phyloP scores from a whole-genome alignment of 2,113 vertebrate genomes.

The Sceloporus undulatus region DNA sequence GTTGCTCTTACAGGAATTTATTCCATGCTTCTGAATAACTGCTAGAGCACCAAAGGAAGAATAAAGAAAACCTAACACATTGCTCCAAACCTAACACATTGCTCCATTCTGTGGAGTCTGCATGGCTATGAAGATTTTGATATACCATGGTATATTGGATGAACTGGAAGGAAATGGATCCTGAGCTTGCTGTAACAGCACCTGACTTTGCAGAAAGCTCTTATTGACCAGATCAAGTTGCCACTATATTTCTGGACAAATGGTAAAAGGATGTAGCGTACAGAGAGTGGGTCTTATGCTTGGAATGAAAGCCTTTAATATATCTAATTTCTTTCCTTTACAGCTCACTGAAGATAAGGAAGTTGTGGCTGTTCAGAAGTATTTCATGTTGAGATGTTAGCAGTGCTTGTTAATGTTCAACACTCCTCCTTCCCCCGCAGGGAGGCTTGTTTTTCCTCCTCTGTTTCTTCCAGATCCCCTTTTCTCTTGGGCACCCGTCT shows the following conservation, averaged over 20 bases:
- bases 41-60: not conserved
- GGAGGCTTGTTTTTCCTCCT: constrained; percentile 34
- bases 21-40: not conserved
- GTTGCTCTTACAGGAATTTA: not conserved
- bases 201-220: rapidly evolving
- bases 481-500: not conserved
- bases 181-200: not conserved
- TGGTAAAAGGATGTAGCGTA: not conserved
- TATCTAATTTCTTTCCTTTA: constrained; percentile 42
- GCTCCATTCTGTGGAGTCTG: not conserved
- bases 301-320: constrained; percentile 36
- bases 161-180: rapidly evolving
- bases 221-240: not conserved
- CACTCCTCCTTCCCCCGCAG: constrained; percentile 12
- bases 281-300: not conserved
- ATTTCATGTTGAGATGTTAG: constrained; percentile 37
- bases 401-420: constrained; percentile 21
- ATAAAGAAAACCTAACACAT: not conserved
- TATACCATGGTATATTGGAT: too few relatives aligned
- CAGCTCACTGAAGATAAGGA: constrained; percentile 16
- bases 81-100: not conserved
- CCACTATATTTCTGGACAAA: not conserved
- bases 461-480: not conserved
- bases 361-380: constrained; percentile 48
- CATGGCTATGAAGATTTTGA: not conserved